Percentiles rank a stretch among this genome's conserved stretches.
Evolutionary conservation across 1,140 invertebrate species (phyloP).

Genomic region (Orchestia grillus): DNA sequence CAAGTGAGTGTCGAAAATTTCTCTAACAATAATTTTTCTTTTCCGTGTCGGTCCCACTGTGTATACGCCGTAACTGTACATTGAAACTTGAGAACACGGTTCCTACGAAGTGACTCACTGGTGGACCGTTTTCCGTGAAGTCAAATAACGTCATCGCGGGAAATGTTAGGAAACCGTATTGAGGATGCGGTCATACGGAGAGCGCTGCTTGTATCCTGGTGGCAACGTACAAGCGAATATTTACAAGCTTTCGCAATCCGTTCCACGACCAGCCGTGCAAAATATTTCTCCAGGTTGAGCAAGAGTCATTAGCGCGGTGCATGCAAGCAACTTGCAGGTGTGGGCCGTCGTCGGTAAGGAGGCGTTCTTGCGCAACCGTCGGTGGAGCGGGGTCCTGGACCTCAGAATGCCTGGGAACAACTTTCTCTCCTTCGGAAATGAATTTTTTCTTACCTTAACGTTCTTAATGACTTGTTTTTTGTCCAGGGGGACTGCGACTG

Average conservation of each 20-base stretch:
- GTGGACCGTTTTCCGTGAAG: no score
- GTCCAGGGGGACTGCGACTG: no score
- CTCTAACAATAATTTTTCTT: not conserved
- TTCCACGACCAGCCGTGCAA: not conserved
- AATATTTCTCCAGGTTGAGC: not conserved
- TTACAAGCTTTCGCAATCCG: no score
- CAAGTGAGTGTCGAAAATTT: conserved; percentile 61
- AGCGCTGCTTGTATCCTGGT: not conserved
- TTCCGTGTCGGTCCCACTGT: not conserved
- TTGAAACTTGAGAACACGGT: not conserved
- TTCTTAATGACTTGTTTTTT: not conserved
- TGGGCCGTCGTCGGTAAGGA: not conserved
- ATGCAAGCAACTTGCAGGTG: not conserved
- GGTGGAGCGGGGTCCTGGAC: not conserved
- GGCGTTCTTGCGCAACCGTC: not conserved
- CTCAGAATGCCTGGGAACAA: not conserved
- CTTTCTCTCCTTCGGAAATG: not conserved
- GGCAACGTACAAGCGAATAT: not conserved
- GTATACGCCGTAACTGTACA: not conserved
- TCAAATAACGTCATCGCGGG: no score
- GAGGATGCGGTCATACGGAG: not conserved
- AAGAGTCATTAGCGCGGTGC: not conserved
- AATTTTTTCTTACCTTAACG: not conserved
- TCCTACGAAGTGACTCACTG: not conserved
- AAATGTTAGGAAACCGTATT: not conserved